Evolutionary conservation across 2,888 invertebrate genomes (phyloP).

Genomic region (Ochropleura leucogaster): DNA sequence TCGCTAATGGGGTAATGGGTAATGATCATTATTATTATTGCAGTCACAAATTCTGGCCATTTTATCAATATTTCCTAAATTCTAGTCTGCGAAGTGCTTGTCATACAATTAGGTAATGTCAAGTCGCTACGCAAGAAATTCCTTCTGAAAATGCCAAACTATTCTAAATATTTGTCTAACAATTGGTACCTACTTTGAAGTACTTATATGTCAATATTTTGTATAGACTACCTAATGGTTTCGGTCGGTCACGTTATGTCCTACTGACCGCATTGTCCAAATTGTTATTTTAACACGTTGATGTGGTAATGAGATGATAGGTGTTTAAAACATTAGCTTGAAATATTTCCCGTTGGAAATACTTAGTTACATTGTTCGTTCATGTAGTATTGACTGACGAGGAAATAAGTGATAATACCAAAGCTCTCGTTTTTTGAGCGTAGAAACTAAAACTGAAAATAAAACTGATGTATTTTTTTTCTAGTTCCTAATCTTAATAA

Average conservation of each 20-base stretch:
- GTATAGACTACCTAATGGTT: conserved; percentile 6
- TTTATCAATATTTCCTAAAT: neutral
- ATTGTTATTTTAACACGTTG: conserved; percentile 22
- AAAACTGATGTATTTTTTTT: neutral
- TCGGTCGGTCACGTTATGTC: conserved; percentile 27
- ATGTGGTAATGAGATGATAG: neutral
- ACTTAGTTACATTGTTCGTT: neutral
- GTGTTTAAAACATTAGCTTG: neutral
- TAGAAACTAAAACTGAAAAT: conserved; percentile 9
- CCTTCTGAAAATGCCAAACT: conserved; percentile 6
- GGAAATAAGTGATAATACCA: neutral
- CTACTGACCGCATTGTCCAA: conserved; percentile 40
- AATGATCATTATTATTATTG: neutral
- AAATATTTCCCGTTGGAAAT: neutral
- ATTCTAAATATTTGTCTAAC: conserved; percentile 17
- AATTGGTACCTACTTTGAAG: conserved; percentile 4
- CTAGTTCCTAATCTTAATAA: neutral
- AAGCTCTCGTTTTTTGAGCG: conserved; percentile 1
- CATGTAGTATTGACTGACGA: neutral
- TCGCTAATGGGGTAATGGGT: neutral
- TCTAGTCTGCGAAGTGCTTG: neutral
- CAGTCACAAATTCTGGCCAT: neutral
- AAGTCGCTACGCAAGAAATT: neutral
- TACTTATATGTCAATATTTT: conserved; percentile 32
- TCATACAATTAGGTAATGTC: conserved; percentile 13